A percentile compares a stretch with the other conserved stretches of the same genome.
Evolutionary conservation across 2,797 vertebrate genomes (phyloP).

Genomic region (Ctenochaetus hawaiiensis): DNA sequence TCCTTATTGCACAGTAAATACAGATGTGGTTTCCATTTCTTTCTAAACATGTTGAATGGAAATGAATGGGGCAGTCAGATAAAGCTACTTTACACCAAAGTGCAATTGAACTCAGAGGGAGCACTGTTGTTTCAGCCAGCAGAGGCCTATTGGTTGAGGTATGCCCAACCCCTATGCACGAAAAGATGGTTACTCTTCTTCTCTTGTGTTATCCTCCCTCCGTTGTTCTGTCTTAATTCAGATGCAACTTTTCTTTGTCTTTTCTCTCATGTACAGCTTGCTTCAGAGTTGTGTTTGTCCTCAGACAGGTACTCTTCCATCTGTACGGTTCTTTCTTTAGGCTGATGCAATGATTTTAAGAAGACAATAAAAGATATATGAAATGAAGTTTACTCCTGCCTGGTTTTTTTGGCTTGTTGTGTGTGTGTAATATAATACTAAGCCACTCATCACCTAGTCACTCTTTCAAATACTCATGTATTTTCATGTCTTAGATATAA

Average conservation of each 20-base stretch:
- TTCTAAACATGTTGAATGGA: conserved; percentile 34
- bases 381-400: conserved; percentile 35
- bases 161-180: conserved; percentile 74
- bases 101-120: conserved; percentile 82
- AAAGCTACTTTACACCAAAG: conserved; percentile 82
- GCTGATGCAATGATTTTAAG: conserved; percentile 84
- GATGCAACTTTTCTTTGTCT: conserved; percentile 70
- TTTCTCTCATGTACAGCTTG: conserved; percentile 79
- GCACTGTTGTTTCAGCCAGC: conserved; percentile 79
- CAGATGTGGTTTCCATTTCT: conserved; percentile 33
- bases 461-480: not conserved
- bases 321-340: conserved; percentile 84
- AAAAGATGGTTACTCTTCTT: conserved; percentile 58
- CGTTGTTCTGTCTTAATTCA: conserved; percentile 74
- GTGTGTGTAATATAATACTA: not conserved
- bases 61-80: conserved; percentile 56
- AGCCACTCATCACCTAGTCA: not conserved
- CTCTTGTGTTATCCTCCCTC: conserved; percentile 61
- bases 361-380: conserved; percentile 84
- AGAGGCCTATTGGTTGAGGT: conserved; percentile 64
- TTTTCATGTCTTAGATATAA: not conserved
- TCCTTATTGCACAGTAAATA: conserved; percentile 21
- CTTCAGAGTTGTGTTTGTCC: conserved; percentile 81
- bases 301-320: conserved; percentile 84
- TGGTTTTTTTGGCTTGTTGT: conserved; percentile 5